These are phyloP conservation scores for Semaprochilodus insignis DNA, from an alignment of 2,797 vertebrate species.

Conservation along the genomic window DNA sequence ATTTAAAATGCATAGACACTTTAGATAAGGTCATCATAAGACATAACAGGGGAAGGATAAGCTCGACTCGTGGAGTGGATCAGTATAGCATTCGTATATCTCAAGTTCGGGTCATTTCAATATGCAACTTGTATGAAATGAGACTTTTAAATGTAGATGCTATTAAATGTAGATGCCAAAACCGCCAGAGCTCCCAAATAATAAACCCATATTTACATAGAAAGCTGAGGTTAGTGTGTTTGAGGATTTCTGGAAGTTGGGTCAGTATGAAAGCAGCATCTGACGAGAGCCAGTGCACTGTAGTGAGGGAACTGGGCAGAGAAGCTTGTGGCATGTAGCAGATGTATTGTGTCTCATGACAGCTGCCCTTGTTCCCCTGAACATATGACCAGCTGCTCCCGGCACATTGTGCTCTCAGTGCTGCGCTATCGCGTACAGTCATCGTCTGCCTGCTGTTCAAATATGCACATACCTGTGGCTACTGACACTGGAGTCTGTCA, in stretches of 20 bases:
- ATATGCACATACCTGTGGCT: constrained; percentile 18
- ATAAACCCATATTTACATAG: no score
- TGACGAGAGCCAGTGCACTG: neutral
- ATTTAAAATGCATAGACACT: no score
- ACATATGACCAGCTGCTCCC: constrained; percentile 44
- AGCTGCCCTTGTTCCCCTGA: constrained; percentile 39
- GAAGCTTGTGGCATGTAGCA: constrained; percentile 32
- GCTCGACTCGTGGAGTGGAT: no score
- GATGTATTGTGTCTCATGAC: constrained; percentile 49
- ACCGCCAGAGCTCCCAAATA: no score
- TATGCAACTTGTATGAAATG: no score
- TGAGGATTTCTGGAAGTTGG: neutral
- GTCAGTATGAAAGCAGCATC: neutral
- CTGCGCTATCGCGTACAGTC: neutral
- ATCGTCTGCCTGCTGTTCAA: constrained; percentile 3
- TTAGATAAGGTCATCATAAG: no score
- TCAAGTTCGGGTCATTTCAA: no score
- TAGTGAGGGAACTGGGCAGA: neutral
- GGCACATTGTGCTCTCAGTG: neutral
- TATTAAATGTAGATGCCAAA: no score
- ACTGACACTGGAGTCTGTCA: constrained; percentile 13
- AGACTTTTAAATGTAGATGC: no score
- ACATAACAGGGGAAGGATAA: no score
- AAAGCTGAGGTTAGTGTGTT: no score
- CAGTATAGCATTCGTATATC: no score